Base-by-base conservation (phyloP, 2,113 vertebrate species). In the Stictonetta naevosa region DNA sequence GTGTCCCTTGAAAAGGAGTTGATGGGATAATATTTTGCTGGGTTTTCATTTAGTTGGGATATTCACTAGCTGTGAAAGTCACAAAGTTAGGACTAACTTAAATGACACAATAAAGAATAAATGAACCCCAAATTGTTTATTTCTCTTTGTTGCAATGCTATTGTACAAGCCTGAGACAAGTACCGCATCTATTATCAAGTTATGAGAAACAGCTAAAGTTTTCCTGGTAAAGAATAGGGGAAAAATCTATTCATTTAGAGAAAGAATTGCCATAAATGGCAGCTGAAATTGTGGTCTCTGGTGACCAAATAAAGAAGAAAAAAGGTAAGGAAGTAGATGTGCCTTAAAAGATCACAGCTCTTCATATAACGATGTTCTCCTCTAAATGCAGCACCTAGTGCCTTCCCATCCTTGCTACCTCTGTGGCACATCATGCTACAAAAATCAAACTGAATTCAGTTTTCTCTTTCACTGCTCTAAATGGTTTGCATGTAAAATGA, bases 371-470 rank as follows among this genome's bases (percentile, higher is more conserved):
- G 63, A 48, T n/a, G 69, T 13, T 53, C 7, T 68, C 21, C 33
- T 68, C 42, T 17, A 22, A 38, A 18, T 26, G 36, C 25, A 63
- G 15, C 48, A 9, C 38, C 52, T 28, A 13, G 10, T 72, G 34
- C 60, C 28, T 82, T 66, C 60, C 52, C 25, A 36, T 33, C 69
- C n/a, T 17, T 8, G 17, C 38, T 33, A 42, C 76, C 29, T 53
- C 48, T 28, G 8, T 10, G 8, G 22, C 33, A 55, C 5, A 0
- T 19, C 20, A 4, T 16, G 23, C 29, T 29, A 40, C 2, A 1
- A 69, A 79, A 66, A 66, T 36, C n/a, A 55, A 74, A 44, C 22
- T 9, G 38, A 29, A 64, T 23, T 26, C 12, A 20, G 9, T 2
- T 58, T 42, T 5, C 6, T 62, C 15, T 72, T 85, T 62, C 75